These are phyloP conservation scores for Falco rusticolus DNA, from an alignment of 2,797 vertebrate genomes.

Conservation along the genomic window DNA sequence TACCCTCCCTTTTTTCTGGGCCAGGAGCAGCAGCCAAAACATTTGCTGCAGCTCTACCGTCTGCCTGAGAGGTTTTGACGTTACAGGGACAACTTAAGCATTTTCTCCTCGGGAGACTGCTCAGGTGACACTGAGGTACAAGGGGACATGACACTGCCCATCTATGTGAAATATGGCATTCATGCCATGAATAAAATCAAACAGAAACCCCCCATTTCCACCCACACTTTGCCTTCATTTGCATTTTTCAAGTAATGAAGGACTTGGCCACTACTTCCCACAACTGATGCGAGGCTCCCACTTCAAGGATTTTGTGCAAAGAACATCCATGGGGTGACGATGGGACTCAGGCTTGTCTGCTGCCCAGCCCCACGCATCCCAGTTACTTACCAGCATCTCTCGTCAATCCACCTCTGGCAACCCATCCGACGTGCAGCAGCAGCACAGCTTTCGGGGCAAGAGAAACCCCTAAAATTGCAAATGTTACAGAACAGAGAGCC, in stretches of 20 bases:
- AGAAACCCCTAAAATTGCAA: background rate
- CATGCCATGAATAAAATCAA: background rate
- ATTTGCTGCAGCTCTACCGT: background rate
- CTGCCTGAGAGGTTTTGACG: accelerated
- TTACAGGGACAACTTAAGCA: background rate
- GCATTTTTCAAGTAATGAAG: background rate
- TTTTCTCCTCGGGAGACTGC: background rate
- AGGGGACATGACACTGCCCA: too few species aligned
- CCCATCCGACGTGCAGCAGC: background rate
- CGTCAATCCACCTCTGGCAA: background rate
- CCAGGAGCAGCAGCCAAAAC: background rate
- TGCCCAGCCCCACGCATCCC: background rate
- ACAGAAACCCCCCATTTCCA: background rate
- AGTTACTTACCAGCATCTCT: background rate
- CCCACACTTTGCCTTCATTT: background rate
- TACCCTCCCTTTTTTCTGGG: background rate
- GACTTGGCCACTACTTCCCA: accelerated
- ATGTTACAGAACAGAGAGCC: background rate
- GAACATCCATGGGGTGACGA: background rate
- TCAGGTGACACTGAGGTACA: background rate
- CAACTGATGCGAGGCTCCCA: background rate
- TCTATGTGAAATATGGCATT: background rate
- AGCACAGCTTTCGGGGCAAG: background rate
- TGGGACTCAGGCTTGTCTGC: background rate
- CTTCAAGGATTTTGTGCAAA: background rate